Evolutionary conservation across 2,797 vertebrate genomes (phyloP).

Genomic region (Myripristis murdjan): DNA sequence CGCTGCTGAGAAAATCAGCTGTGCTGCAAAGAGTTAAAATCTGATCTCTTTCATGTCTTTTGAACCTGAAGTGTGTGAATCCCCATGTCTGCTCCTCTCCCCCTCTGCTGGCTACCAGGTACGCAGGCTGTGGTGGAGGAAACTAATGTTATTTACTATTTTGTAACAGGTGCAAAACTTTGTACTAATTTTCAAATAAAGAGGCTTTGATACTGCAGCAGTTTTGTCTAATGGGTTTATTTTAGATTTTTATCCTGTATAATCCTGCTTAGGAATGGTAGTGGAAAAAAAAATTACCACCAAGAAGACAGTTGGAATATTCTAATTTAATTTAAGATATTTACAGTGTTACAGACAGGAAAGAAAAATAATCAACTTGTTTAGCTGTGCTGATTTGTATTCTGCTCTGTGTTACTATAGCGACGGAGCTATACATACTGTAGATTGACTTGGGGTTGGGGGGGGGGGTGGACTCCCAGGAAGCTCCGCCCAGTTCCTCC

Average conservation of each 20-base stretch:
- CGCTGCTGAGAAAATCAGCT: constrained; percentile 4
- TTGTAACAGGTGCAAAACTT: constrained; percentile 81
- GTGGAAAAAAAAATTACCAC: constrained; percentile 1
- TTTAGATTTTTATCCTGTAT: constrained; percentile 5
- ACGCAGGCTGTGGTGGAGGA: constrained; percentile 68
- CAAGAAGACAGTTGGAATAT: constrained; percentile 39
- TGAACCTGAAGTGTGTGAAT: constrained; percentile 1
- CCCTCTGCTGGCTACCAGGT: constrained; percentile 52
- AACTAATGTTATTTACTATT: constrained; percentile 77
- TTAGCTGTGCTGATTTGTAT: constrained; percentile 67
- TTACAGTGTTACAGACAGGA: constrained; percentile 74
- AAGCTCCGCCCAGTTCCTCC: constrained; percentile 20
- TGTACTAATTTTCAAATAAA: constrained; percentile 91
- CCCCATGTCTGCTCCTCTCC: constrained; percentile 8
- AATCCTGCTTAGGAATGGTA: not conserved
- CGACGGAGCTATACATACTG: constrained; percentile 11
- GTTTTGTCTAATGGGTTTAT: constrained; percentile 61
- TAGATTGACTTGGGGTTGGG: constrained; percentile 24
- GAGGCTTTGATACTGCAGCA: constrained; percentile 78
- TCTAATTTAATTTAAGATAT: constrained; percentile 74
- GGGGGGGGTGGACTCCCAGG: not conserved
- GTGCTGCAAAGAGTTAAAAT: not conserved
- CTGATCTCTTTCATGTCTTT: too few relatives aligned
- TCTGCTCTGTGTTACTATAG: constrained; percentile 49
- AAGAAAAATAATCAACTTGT: constrained; percentile 58